phyloP scores from a whole-genome alignment of 2,113 vertebrate species.

The Arothron firmamentum region DNA sequence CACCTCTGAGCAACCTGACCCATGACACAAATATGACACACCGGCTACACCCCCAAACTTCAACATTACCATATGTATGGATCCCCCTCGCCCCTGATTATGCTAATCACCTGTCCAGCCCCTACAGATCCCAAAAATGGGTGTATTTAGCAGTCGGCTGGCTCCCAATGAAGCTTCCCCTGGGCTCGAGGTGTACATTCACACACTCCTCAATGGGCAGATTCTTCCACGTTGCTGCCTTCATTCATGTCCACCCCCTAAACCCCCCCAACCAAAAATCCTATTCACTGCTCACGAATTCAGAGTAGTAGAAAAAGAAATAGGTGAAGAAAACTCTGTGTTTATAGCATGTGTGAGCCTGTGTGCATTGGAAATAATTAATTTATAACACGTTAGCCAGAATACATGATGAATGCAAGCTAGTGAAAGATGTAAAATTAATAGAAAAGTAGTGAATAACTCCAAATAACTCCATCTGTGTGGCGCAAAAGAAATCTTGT shows the following conservation, averaged over 20 bases:
- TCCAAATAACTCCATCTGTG: not conserved
- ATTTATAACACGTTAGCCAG: conserved; percentile 84
- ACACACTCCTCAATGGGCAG: conserved; percentile 94
- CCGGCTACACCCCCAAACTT: conserved; percentile 88
- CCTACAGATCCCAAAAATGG: conserved; percentile 90
- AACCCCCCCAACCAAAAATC: conserved; percentile 68
- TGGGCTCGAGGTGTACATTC: conserved; percentile 99
- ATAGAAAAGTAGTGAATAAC: conserved; percentile 65
- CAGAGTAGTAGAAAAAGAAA: conserved; percentile 62
- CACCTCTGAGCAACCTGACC: conserved; percentile 74
- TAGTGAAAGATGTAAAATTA: conserved; percentile 72
- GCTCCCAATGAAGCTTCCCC: conserved; percentile 96
- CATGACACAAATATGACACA: conserved; percentile 98
- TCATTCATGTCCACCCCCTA: conserved; percentile 84
- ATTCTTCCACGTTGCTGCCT: conserved; percentile 99
- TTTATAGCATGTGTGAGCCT: conserved; percentile 52
- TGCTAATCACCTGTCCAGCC: conserved; percentile 99
- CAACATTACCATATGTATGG: conserved; percentile 99
- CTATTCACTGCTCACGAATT: conserved; percentile 96
- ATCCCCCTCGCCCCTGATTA: conserved; percentile 92
- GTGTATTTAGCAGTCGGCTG: conserved; percentile 99
- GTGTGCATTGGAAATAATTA: conserved; percentile 72
- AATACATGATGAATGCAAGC: conserved; percentile 14
- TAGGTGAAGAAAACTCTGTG: conserved; percentile 54
- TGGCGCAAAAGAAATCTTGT: not conserved